Evolutionary conservation across 1,140 invertebrate species (phyloP).

Genomic region (Lamellibrachia luymesi): DNA sequence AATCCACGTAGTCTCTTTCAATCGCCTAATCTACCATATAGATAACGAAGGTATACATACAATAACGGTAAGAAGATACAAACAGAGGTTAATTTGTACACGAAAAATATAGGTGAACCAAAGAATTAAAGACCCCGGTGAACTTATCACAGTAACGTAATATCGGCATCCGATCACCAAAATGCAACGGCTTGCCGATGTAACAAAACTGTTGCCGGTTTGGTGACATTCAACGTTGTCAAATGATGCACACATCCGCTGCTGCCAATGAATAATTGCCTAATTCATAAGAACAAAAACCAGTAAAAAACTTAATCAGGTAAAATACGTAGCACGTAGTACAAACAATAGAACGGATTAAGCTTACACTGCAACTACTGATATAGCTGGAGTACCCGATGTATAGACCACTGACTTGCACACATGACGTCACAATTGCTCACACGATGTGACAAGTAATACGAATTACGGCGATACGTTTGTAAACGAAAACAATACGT

Average conservation of each 20-base stretch:
- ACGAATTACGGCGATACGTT: not conserved
- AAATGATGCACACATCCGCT: not conserved
- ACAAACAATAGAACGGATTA: not conserved
- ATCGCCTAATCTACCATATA: not conserved
- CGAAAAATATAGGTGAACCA: not conserved
- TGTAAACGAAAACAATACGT: slow-evolving; percentile 1
- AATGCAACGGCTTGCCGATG: not conserved
- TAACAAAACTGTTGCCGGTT: not conserved
- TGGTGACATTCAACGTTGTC: not conserved
- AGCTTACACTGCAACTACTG: not conserved
- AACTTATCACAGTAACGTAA: not conserved
- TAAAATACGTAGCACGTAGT: not conserved
- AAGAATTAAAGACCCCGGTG: not conserved
- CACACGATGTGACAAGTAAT: not conserved
- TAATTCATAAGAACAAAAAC: not conserved
- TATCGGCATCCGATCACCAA: not conserved
- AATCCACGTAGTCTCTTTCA: not conserved
- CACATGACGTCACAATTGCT: not conserved
- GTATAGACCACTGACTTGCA: not conserved
- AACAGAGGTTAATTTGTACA: not conserved
- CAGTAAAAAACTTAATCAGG: not conserved
- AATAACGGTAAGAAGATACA: not conserved
- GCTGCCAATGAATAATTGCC: not conserved
- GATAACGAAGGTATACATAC: not conserved
- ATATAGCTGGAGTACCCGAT: not conserved